Conservation (phyloP, 2,113 vertebrate genomes). For the Microcebus murinus region DNA sequence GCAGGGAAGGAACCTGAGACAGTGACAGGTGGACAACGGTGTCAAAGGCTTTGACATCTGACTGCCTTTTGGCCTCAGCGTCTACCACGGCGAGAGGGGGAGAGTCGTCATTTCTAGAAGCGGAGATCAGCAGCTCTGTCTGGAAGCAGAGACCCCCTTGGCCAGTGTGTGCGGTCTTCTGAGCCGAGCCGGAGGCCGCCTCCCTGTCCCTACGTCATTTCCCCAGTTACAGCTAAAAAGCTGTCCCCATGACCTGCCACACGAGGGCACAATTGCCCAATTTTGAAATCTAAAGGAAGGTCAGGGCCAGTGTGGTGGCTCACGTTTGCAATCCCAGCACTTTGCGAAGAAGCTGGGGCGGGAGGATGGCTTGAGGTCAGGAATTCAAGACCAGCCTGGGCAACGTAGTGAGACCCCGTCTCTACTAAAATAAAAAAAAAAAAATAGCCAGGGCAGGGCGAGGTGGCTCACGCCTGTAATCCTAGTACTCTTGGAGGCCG, state of each 20-base stretch:
- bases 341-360: accelerated
- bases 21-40: not conserved
- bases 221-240: not conserved
- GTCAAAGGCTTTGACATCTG: not conserved
- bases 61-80: not conserved
- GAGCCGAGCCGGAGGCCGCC: not conserved
- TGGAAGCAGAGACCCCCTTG: not conserved
- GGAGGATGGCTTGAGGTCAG: too few species aligned
- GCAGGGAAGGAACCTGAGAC: not conserved
- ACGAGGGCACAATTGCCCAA: conserved; percentile 57
- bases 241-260: conserved; percentile 6
- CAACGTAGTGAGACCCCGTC: too few species aligned
- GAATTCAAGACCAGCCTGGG: too few species aligned
- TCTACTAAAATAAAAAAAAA: too few species aligned
- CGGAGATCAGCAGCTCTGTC: not conserved
- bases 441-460: too few species aligned
- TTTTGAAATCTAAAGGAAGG: not conserved
- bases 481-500: too few species aligned
- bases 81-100: not conserved
- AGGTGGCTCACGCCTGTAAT: too few species aligned
- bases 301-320: not conserved
- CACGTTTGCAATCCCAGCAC: too few species aligned
- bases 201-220: accelerated
- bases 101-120: not conserved
- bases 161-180: too few species aligned